Base-by-base conservation (phyloP, 2,888 invertebrate species). In the Nebria salina region DNA sequence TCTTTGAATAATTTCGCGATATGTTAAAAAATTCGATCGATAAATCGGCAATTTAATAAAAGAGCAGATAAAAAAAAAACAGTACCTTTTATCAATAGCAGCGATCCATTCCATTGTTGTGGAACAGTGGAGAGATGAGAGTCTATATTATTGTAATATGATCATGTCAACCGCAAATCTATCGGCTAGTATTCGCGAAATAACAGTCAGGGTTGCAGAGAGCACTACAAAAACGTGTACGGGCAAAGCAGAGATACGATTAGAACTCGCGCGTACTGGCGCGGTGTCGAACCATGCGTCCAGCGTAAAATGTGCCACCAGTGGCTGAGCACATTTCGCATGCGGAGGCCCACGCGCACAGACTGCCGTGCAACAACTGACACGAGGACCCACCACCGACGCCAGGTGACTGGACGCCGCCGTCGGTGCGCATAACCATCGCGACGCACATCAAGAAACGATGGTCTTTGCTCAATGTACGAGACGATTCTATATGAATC, bases 51-150 rank as follows among this genome's bases (percentile, higher is more conserved):
- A 34, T 34, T 4, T 34, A 34, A 34, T 5, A 0, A 34, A 34
- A 34, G 34, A 1, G 34, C 1, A 34, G 34, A 34, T 34, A 5
- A 34, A 34, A 34, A 83, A 81, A 83, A 79, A 65, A 54, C 85
- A 87, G 86, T 85, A 91, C 91, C 91, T 89, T 86, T 91, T 91
- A 87, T 91, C 91, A 87, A 91, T 91, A 75, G 91, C 91, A 82
- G 90, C 90, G 86, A 91, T 90, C 91, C 91, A 91, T 88, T 91
- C 91, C 88, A 90, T 91, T 82, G 90, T 90, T 90, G 90, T 90
- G 72, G 25, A 68, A 25, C 20, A 25, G 25, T 25, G 26, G 70
- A 13, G 11, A 70, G 15, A 20, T 15, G 13, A 25, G 25, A 25
- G 66, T 66, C 20, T 66, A 25, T 66, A 25, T 66, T 68, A 68